Percentiles rank a stretch among this genome's conserved stretches.
These are phyloP conservation scores for Sternarchorhynchus goeldii DNA, from an alignment of 2,797 vertebrate species.

Conservation along the genomic window DNA sequence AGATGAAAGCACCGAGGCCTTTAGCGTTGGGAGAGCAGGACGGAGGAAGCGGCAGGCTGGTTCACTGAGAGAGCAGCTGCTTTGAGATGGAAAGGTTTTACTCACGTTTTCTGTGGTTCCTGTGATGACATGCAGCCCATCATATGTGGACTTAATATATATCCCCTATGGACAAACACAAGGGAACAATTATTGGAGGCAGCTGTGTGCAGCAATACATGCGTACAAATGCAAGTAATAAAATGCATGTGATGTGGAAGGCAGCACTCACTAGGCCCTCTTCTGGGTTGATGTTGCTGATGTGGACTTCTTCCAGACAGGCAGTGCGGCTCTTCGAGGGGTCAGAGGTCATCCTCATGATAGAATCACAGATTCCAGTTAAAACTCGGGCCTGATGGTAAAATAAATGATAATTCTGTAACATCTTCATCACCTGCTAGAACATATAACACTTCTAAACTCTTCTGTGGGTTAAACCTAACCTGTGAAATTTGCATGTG, in stretches of 20 bases:
- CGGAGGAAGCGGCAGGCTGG: no score
- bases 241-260: background rate
- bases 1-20: background rate
- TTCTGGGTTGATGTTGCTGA: constrained; percentile 83
- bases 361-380: constrained; percentile 88
- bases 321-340: constrained; percentile 81
- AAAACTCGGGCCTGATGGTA: constrained; percentile 82
- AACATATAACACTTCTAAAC: no score
- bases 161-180: constrained; percentile 80
- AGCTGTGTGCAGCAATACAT: background rate
- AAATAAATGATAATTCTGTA: background rate
- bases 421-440: no score
- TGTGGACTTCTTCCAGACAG: constrained; percentile 86
- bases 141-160: constrained; percentile 98
- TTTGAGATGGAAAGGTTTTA: constrained; percentile 41
- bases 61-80: background rate
- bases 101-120: constrained; percentile 96
- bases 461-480: no score
- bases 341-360: constrained; percentile 79
- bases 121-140: constrained; percentile 92
- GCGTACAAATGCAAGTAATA: background rate
- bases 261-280: constrained; percentile 87
- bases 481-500: no score
- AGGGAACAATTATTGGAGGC: constrained; percentile 23
- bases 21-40: background rate